Evolutionary conservation across 2,888 invertebrate genomes (phyloP).

Genomic region (Troilus luridus): DNA sequence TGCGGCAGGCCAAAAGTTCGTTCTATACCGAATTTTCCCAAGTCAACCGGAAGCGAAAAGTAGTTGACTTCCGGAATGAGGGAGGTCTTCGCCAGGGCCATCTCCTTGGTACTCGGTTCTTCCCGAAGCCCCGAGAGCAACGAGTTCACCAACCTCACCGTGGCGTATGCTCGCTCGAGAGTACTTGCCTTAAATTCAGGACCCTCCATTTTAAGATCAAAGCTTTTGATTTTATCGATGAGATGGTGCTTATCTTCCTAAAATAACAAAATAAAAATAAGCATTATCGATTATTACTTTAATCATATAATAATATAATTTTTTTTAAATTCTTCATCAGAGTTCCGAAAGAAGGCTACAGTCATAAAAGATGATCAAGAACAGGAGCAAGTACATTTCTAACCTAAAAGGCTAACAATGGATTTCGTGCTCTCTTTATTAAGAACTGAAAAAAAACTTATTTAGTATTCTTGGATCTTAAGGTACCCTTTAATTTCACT

Average conservation of each 20-base stretch:
- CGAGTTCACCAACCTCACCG: constrained; percentile 59
- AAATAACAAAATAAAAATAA: constrained; percentile 7
- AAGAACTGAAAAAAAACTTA: too few species aligned
- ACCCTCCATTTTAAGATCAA: constrained; percentile 15
- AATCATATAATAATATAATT: too few species aligned
- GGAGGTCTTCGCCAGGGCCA: constrained; percentile 58
- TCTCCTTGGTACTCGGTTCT: constrained; percentile 53
- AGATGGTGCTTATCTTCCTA: constrained; percentile 59
- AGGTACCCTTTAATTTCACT: too few species aligned
- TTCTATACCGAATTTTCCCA: constrained; percentile 58
- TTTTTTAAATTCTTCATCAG: too few species aligned
- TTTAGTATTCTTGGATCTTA: too few species aligned
- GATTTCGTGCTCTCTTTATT: too few species aligned
- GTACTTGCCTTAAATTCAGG: constrained; percentile 48
- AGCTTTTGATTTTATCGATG: constrained; percentile 51
- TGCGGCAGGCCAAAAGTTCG: constrained; percentile 50
- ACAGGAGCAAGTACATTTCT: too few species aligned
- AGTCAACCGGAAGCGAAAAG: constrained; percentile 58
- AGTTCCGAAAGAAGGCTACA: too few species aligned
- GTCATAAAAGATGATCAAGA: too few species aligned
- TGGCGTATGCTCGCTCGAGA: constrained; percentile 59
- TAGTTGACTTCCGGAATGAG: constrained; percentile 42
- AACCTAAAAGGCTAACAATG: too few species aligned
- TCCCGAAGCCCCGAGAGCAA: constrained; percentile 50
- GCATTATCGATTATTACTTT: not conserved